A percentile compares a stretch with the other conserved stretches of the same genome.
Conservation (phyloP, 2,113 vertebrate genomes). For the Uropsilus gracilis region DNA sequence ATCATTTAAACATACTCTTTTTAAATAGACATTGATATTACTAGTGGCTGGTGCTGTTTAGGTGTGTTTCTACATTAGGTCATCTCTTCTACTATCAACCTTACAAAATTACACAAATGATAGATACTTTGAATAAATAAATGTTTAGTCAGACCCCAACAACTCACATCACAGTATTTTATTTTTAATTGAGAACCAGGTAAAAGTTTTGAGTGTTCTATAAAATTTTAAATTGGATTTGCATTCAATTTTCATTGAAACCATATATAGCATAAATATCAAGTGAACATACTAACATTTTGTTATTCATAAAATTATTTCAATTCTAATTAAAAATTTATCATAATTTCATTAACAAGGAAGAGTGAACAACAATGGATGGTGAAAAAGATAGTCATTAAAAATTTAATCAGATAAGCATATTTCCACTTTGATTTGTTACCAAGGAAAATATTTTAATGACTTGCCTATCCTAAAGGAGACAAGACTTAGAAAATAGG, state of each 20-base stretch:
- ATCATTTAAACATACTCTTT: background rate
- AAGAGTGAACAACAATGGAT: background rate
- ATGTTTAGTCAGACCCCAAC: background rate
- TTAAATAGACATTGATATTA: background rate
- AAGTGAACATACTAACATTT: conserved; percentile 24
- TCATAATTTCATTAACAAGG: background rate
- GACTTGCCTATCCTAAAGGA: background rate
- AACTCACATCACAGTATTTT: background rate
- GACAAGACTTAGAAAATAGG: background rate
- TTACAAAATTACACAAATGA: background rate
- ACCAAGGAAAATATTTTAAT: background rate
- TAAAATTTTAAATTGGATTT: background rate
- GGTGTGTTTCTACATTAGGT: background rate
- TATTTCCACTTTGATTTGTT: background rate
- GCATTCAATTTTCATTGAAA: background rate
- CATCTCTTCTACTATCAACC: background rate
- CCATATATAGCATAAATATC: background rate
- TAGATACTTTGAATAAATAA: background rate
- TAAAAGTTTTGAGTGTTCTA: background rate
- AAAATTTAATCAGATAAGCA: background rate
- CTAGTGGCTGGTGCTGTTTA: background rate
- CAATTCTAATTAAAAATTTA: background rate
- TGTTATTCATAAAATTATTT: conserved; percentile 25
- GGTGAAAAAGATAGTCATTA: background rate
- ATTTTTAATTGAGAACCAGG: background rate